Conservation (phyloP, 1,140 invertebrate species). For the Homalodisca vitripennis region DNA sequence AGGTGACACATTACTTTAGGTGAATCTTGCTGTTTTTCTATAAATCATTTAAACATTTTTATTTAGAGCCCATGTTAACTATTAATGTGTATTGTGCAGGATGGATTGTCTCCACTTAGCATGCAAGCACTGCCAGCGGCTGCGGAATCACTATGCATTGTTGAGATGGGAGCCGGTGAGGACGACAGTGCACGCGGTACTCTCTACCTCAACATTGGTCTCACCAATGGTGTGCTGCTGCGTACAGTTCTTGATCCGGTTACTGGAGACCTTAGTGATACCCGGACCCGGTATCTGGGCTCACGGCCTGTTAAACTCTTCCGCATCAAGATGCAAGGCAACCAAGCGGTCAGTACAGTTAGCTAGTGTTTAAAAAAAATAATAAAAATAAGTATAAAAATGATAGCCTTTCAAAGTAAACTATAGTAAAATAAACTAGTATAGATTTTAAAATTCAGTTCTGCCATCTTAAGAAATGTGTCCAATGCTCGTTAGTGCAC, state of each 20-base stretch:
- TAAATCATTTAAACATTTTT: too few relatives aligned
- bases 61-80: too few relatives aligned
- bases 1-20: too few relatives aligned
- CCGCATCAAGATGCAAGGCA: slow-evolving; percentile 91
- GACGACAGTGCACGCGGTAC: slow-evolving; percentile 59
- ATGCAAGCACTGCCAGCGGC: slow-evolving; percentile 97
- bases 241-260: slow-evolving; percentile 95
- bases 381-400: too few relatives aligned
- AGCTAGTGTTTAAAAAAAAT: too few relatives aligned
- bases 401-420: too few relatives aligned
- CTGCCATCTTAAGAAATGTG: too few relatives aligned
- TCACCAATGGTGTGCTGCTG: slow-evolving; percentile 95
- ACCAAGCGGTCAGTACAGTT: slow-evolving; percentile 74
- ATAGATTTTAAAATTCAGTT: too few relatives aligned
- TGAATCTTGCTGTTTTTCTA: too few relatives aligned
- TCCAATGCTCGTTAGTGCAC: slow-evolving; percentile 12
- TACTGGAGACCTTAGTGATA: slow-evolving; percentile 96
- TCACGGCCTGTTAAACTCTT: slow-evolving; percentile 96
- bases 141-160: slow-evolving; percentile 95
- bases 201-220: slow-evolving; percentile 95
- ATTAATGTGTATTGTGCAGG: slow-evolving; percentile 47
- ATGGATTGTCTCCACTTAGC: slow-evolving; percentile 89
- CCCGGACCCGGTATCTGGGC: slow-evolving; percentile 93
- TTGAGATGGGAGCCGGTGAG: slow-evolving; percentile 78
- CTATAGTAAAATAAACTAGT: too few relatives aligned